phyloP scores from a whole-genome alignment of 2,888 invertebrate species.

The Diachrysia chrysitis region DNA sequence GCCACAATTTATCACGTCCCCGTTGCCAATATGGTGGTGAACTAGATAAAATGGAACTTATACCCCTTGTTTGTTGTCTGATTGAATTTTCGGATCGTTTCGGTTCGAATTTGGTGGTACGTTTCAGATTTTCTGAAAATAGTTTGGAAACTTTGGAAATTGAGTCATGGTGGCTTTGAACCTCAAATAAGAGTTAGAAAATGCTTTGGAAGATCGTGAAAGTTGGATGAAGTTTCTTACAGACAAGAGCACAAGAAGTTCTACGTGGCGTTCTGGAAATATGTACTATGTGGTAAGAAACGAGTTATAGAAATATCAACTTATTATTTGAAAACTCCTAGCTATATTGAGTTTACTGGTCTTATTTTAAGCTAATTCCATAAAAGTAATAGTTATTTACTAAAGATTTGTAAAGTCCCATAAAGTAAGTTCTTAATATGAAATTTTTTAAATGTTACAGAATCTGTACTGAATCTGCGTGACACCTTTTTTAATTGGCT shows the following conservation, averaged over 20 bases:
- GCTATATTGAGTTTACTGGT: too few relatives aligned
- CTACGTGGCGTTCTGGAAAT: neutral
- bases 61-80: conserved; percentile 49
- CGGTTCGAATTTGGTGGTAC: conserved; percentile 9
- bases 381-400: too few relatives aligned
- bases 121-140: neutral
- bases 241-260: neutral
- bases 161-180: conserved; percentile 1
- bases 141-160: neutral
- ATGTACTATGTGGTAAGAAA: neutral
- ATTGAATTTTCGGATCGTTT: conserved; percentile 36
- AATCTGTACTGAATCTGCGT: too few relatives aligned
- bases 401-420: too few relatives aligned
- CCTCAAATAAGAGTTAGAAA: neutral
- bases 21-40: conserved; percentile 45
- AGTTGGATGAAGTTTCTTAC: neutral
- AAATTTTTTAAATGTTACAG: too few relatives aligned
- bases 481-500: too few relatives aligned
- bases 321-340: neutral
- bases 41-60: conserved; percentile 63
- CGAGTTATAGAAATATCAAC: neutral
- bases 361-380: too few relatives aligned
- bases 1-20: conserved; percentile 60
- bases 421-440: too few relatives aligned
- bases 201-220: neutral